Percentiles rank a stretch among this genome's conserved stretches.
These are phyloP conservation scores for Rhinella marina DNA, from an alignment of 2,797 vertebrate species.

Conservation along the genomic window DNA sequence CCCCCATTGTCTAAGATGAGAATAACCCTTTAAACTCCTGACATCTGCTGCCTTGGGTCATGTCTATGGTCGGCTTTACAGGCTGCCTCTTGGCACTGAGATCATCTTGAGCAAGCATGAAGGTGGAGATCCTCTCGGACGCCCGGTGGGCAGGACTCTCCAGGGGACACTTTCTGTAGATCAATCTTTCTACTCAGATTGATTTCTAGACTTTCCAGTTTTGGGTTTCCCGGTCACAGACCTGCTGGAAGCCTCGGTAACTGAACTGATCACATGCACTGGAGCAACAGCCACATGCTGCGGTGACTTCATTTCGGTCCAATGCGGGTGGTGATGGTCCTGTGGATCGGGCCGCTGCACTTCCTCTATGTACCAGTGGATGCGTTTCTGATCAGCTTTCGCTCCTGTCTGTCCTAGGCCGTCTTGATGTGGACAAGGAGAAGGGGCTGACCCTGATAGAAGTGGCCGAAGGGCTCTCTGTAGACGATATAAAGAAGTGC, in stretches of 20 bases:
- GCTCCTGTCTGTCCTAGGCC: slow-evolving; percentile 76
- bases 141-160: no score
- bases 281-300: no score
- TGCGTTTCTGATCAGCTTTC: slow-evolving; percentile 18
- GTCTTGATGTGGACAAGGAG: slow-evolving; percentile 92
- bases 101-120: no score
- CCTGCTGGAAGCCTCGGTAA: neutral
- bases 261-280: neutral
- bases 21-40: no score
- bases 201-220: neutral
- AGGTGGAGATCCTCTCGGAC: no score
- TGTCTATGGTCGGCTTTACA: no score
- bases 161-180: neutral
- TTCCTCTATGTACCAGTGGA: neutral
- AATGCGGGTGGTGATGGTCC: neutral
- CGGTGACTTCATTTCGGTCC: slow-evolving; percentile 9
- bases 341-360: neutral
- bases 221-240: neutral
- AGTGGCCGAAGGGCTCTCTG: slow-evolving; percentile 88
- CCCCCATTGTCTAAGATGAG: no score
- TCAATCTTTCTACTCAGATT: no score
- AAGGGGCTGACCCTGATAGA: slow-evolving; percentile 92
- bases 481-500: slow-evolving; percentile 91
- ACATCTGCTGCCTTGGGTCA: no score
- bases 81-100: no score